phyloP scores from a whole-genome alignment of 2,888 invertebrate species.

The Axea sp. region DNA sequence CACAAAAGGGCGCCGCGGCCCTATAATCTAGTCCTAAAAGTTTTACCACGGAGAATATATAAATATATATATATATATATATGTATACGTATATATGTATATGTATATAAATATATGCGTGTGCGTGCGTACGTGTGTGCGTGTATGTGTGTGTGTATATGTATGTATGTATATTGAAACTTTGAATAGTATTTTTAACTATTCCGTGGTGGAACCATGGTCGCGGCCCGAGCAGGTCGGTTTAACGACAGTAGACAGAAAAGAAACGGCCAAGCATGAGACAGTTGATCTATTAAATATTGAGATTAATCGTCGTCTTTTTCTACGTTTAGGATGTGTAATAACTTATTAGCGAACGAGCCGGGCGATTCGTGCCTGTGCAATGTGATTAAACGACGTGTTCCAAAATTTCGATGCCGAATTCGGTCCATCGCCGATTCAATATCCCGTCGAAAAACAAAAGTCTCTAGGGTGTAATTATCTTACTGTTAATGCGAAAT shows the following conservation, averaged over 20 bases:
- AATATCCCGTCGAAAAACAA: constrained; percentile 52
- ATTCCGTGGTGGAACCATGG: constrained; percentile 37
- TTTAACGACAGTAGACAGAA: background rate
- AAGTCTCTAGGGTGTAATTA: constrained; percentile 64
- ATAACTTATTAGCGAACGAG: constrained; percentile 52
- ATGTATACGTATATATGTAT: constrained; percentile 1
- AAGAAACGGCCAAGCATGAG: constrained; percentile 46
- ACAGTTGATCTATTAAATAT: constrained; percentile 53
- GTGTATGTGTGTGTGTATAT: background rate
- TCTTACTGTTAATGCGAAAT: constrained; percentile 70
- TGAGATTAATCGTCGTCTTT: constrained; percentile 53
- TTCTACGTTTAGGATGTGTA: constrained; percentile 57
- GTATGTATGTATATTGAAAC: constrained; percentile 31
- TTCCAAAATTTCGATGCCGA: constrained; percentile 66
- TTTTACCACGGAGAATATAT: constrained; percentile 53
- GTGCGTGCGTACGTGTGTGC: constrained; percentile 11
- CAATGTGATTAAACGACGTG: constrained; percentile 71
- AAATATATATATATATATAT: constrained; percentile 19
- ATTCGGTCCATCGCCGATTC: constrained; percentile 50
- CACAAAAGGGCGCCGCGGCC: constrained; percentile 34
- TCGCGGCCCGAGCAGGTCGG: constrained; percentile 11
- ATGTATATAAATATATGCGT: constrained; percentile 9
- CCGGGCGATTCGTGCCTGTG: constrained; percentile 46
- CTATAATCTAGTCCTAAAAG: constrained; percentile 57
- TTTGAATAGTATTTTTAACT: constrained; percentile 33